Evolutionary conservation across 2,888 invertebrate species (phyloP).

Genomic region (Chloroclystis v-ata): DNA sequence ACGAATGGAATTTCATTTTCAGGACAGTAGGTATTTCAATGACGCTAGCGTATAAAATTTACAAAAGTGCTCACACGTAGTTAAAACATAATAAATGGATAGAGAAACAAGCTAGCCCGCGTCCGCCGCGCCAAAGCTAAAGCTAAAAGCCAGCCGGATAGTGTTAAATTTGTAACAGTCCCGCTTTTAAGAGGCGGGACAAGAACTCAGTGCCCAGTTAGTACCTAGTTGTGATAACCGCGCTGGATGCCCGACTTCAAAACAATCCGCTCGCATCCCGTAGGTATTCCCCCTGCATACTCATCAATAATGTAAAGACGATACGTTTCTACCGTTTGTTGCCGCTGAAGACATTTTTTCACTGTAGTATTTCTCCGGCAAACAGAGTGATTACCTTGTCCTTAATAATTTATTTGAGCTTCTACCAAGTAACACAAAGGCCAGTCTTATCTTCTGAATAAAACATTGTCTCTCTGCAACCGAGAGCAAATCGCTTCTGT

Average conservation of each 20-base stretch:
- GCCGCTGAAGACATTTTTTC: conserved; percentile 51
- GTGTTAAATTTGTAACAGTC: conserved; percentile 44
- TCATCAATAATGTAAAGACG: conserved; percentile 40
- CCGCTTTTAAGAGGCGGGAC: conserved; percentile 28
- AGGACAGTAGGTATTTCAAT: conserved; percentile 8
- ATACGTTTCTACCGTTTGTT: conserved; percentile 36
- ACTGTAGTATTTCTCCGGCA: conserved; percentile 53
- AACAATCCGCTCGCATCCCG: conserved; percentile 29
- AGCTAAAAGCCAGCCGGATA: conserved; percentile 38
- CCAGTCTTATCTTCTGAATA: conserved; percentile 65
- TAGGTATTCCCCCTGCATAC: conserved; percentile 34
- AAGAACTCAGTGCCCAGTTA: conserved; percentile 11
- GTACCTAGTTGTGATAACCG: conserved; percentile 25
- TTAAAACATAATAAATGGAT: conserved; percentile 12
- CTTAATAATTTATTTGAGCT: conserved; percentile 67
- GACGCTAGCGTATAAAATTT: conserved; percentile 2
- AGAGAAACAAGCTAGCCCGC: conserved; percentile 1
- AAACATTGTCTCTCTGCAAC: conserved; percentile 58
- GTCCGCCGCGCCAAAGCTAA: conserved; percentile 22
- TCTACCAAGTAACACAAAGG: conserved; percentile 64
- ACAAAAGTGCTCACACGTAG: conserved; percentile 8
- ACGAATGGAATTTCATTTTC: conserved; percentile 6
- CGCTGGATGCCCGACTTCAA: conserved; percentile 18
- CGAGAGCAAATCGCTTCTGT: conserved; percentile 47
- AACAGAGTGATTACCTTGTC: conserved; percentile 64